Base-by-base conservation (phyloP, 2,797 vertebrate genomes). In the Sebastes cheni region DNA sequence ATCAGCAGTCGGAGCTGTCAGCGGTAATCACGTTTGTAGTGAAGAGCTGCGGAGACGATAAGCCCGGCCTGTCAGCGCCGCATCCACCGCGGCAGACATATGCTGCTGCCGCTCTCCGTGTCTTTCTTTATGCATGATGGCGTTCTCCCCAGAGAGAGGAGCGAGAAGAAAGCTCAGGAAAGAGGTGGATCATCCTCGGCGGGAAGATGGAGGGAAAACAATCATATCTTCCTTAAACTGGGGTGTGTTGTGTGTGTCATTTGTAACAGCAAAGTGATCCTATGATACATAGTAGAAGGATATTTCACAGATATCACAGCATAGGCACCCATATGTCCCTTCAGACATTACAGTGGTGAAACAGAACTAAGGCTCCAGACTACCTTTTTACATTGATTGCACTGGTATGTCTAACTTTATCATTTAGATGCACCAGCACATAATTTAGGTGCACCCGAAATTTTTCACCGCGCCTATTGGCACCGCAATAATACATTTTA, bases 1-100 rank as follows among this genome's bases (percentile, higher is more conserved):
- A 96, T 95, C 95, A 90, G 94, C 91, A 89, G 94, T 93, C 91
- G 81, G 90, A 92, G 90, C 94, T 95, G 95, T 96, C 95, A 95
- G 93, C 84, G 69, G 90, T 94, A 94, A 96, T 96, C 95, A 95
- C 86, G 91, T 90, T 91, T 82, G 91, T 93, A 89, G 88, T 82
- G 92, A 93, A 80, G 85, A 91, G 93, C 91, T 65, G 90, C 81
- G 39, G 90, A 92, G 87, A 91, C 65, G 94, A 95, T 95, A 95
- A 95, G 93, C 92, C 89, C 68, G 69, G 93, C 83, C 93, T 95
- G 95, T 95, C 95, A 95, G 90, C 75, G 81, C 75, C 77, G 74
- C 92, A 90, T 93, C 91, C 91, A 85, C 88, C 34, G 56, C 86
- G 36, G 71, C 90, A 94, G 91, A 94, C 93, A 92, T 93, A 93